Base-by-base conservation (phyloP, 2,113 vertebrate genomes). In the Egretta garzetta region DNA sequence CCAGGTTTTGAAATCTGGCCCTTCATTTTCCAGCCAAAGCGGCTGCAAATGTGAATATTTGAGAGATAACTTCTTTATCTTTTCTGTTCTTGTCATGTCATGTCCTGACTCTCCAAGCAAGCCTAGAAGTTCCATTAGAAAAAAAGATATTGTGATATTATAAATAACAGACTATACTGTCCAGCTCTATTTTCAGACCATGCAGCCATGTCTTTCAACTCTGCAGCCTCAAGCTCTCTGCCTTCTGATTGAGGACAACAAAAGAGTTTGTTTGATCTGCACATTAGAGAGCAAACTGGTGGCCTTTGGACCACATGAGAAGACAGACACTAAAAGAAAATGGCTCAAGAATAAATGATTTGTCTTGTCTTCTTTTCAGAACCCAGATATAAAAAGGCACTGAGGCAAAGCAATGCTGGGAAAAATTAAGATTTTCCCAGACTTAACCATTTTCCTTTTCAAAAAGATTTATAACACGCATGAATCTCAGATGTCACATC, bases 401-500 rank as follows among this genome's bases (percentile, higher is more conserved):
- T 6, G 50, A 88, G 84, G 71, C 71, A 73, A 50, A 72, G 85
- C 50, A 94, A 58, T 18, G 75, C 75, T 94, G 93, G 92, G 79
- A 94, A 97, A 90, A 97, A 92, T 47, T 77, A 90, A 90, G 86
- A 83, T 94, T 96, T 97, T 95, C 94, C 92, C 95, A 97, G 95
- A 96, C 96, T 94, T 94, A 94, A 80, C 82, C 67, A 86, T 95
- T 97, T 96, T 88, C 90, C 37, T 96, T 96, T 94, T 94, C 90
- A 92, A 93, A 90, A 96, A 95, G 94, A 97, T 96, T 93, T 96
- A 94, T 92, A 96, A 96, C 55, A 93, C 4, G 2, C 93, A 95
- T 97, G 96, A 97, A 97, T 97, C 95, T 97, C 77, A 97, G 72
- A 97, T 97, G 97, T 97, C 94, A 97, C 90, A 96, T 97, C 97